Conservation (phyloP, 2,113 vertebrate species). For the Cercopithecus mona region DNA sequence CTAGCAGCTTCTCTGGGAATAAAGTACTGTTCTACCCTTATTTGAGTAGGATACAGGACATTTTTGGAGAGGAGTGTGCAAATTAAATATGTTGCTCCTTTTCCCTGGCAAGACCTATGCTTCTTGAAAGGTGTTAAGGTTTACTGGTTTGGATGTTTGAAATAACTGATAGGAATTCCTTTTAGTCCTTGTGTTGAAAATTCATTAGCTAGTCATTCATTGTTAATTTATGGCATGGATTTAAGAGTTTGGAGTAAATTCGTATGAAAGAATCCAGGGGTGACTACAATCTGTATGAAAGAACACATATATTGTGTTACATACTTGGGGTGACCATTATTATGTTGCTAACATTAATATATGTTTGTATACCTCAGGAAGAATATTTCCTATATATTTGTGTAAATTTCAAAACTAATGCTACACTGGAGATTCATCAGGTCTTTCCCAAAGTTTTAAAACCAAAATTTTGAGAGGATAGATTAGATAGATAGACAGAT, state of each 20-base stretch:
- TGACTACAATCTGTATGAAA: not conserved
- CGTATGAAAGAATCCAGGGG: slow-evolving; percentile 17
- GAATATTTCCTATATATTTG: not conserved
- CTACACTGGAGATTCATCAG: not conserved
- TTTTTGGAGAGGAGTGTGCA: not conserved
- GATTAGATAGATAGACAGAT: too few species aligned
- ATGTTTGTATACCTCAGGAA: not conserved
- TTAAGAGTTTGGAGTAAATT: slow-evolving; percentile 48
- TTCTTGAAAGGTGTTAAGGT: not conserved
- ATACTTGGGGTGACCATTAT: not conserved
- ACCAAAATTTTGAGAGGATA: slow-evolving; percentile 50
- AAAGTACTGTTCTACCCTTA: not conserved
- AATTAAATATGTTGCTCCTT: slow-evolving; percentile 14
- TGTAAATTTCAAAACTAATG: slow-evolving; percentile 41
- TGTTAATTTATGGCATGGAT: slow-evolving; percentile 53
- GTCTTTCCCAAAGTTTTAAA: slow-evolving; percentile 52
- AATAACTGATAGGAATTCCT: slow-evolving; percentile 23
- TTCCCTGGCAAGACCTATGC: not conserved
- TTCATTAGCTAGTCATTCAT: slow-evolving; percentile 2
- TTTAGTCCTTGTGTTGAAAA: slow-evolving; percentile 40
- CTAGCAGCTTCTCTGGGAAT: not conserved
- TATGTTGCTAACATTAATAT: not conserved
- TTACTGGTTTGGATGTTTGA: not conserved
- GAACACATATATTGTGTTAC: slow-evolving; percentile 11
- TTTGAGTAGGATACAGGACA: not conserved